Percentiles rank a stretch among this genome's conserved stretches.
Conservation (phyloP, 2,888 invertebrate genomes). For the Melieria crassipennis region DNA sequence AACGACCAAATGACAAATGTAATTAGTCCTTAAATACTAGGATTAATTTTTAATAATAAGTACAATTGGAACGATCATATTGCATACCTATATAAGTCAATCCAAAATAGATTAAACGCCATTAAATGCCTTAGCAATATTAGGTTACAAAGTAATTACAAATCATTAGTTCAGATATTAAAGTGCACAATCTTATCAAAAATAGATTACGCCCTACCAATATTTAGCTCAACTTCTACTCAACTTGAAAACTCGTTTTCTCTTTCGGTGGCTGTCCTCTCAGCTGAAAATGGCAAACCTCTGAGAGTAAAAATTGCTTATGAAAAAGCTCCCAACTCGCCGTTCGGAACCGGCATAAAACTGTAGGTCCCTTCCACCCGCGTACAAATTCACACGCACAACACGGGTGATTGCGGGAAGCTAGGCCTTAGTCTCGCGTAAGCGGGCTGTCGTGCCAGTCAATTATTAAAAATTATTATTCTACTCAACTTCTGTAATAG, state of each 20-base stretch:
- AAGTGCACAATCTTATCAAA: constrained; percentile 1
- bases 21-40: constrained; percentile 5
- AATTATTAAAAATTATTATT: not conserved
- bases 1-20: not conserved
- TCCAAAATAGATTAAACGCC: constrained; percentile 4
- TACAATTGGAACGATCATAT: constrained; percentile 11
- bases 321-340: no score
- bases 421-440: no score
- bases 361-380: no score
- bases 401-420: no score
- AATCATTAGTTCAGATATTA: not conserved
- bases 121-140: constrained; percentile 2
- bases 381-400: no score
- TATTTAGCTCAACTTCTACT: not conserved
- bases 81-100: not conserved
- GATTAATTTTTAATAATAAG: constrained; percentile 18
- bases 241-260: no score
- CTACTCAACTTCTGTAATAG: not conserved
- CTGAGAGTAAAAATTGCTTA: no score
- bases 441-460: no score
- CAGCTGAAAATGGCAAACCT: no score
- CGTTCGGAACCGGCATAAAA: no score
- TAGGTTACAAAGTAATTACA: not conserved
- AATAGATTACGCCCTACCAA: constrained; percentile 1
- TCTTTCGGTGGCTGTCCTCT: no score